phyloP scores from a whole-genome alignment of 2,888 invertebrate species.

The Fragum fragum region DNA sequence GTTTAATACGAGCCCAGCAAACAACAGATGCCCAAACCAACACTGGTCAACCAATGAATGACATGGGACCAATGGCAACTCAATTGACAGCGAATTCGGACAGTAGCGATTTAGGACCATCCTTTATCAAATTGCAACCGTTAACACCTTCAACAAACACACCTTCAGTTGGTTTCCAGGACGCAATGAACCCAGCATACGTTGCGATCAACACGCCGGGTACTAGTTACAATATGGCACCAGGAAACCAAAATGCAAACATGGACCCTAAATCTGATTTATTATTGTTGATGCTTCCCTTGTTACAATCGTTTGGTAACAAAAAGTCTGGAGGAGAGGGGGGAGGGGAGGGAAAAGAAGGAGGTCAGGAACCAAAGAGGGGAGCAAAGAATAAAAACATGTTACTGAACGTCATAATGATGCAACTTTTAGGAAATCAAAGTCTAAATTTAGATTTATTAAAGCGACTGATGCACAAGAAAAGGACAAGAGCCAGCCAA shows the following conservation, averaged over 20 bases:
- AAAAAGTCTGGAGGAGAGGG: neutral
- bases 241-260: neutral
- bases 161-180: neutral
- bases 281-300: neutral
- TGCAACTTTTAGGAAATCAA: neutral
- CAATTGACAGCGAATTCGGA: neutral
- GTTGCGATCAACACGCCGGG: neutral
- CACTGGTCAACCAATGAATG: neutral
- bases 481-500: neutral
- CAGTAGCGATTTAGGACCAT: neutral
- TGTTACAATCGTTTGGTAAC: neutral
- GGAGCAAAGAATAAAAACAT: slow-evolving; percentile 6
- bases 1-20: neutral
- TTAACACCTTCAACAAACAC: neutral
- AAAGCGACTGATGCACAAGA: neutral
- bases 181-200: slow-evolving; percentile 7
- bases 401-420: neutral
- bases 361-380: neutral
- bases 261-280: neutral
- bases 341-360: neutral
- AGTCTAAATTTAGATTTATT: neutral
- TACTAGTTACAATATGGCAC: neutral
- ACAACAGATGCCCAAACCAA: neutral
- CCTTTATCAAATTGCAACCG: neutral
- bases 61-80: neutral